These are phyloP conservation scores for Scophthalmus maximus DNA, from an alignment of 2,113 vertebrate genomes.

Conservation along the genomic window DNA sequence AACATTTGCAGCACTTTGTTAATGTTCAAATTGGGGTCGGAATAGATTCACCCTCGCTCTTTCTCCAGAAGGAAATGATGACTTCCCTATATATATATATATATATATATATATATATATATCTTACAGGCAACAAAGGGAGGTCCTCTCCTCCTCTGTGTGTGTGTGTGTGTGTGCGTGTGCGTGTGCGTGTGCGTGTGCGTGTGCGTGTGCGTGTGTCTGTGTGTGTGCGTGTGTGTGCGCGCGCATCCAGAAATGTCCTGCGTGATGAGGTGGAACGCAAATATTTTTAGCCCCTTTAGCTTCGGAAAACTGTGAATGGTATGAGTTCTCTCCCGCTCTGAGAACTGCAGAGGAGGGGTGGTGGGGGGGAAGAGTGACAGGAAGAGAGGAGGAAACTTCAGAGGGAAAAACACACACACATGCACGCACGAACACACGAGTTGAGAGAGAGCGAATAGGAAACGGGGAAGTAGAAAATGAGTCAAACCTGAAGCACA, in stretches of 20 bases:
- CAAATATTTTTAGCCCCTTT: constrained; percentile 64
- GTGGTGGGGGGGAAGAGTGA: background rate
- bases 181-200: too few species aligned
- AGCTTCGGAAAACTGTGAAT: constrained; percentile 57
- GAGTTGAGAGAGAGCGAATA: background rate
- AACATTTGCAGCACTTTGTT: too few species aligned
- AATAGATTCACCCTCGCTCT: too few species aligned
- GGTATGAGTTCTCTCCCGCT: constrained; percentile 46
- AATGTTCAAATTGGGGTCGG: too few species aligned
- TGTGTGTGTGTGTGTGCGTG: too few species aligned
- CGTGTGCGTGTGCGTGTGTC: too few species aligned
- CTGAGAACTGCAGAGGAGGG: constrained; percentile 27
- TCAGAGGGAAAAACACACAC: constrained; percentile 18
- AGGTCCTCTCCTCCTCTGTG: too few species aligned
- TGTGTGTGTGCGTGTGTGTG: background rate
- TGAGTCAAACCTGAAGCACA: constrained; percentile 11
- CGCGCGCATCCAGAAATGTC: constrained; percentile 17
- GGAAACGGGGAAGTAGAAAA: background rate
- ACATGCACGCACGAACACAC: background rate
- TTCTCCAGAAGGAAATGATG: too few species aligned
- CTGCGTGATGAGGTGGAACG: constrained; percentile 61
- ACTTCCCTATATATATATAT: too few species aligned
- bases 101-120: too few species aligned
- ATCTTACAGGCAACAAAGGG: too few species aligned
- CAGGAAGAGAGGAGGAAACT: constrained; percentile 8